Base-by-base conservation (phyloP, 1,140 invertebrate species). In the Hypothenemus hampei region DNA sequence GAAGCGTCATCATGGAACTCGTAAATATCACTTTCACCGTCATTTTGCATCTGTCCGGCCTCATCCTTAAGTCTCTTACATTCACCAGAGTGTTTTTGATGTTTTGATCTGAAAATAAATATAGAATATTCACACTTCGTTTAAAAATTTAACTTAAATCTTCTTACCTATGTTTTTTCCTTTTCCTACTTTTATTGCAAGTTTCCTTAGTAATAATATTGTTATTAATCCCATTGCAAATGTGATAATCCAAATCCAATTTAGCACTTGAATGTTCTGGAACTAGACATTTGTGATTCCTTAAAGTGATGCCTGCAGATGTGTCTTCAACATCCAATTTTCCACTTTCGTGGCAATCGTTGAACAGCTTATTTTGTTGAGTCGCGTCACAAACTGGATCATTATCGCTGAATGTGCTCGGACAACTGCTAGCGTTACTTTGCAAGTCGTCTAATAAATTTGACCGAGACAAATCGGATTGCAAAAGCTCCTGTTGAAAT, bases 231-330 rank as follows among this genome's bases (percentile, higher is more conserved):
- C 29, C 47, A 37, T 44, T 40, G 22, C 26, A 52, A 7, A 20
- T 24, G 43, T 47, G 37, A 29, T 46, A 57, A 22, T 48, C 18
- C 21, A 18, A 13, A 10, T 41, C 46, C 22, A 33, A n/a, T 22
- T 49, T 43, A 21, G 46, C 24, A 36, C 1, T 16, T 13, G 23
- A 4, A 19, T 24, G n/a, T 23, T 54, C 58, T 19, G 52, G 35
- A 21, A 26, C 51, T 56, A 59, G 70, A 55, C 80, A 63, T 69
- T 79, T 81, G 58, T 81, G 79, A 69, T 77, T 82, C 56, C 79
- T 72, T 54, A 82, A 73, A n/a, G 77, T 77, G 55, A 81, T 81
- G 44, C 78, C 77, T 60, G 69, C 65, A 46, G 73, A 69, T 37
- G 16, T 8, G 11, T 37, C 16, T 1, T 37, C 19, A n/a, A 43